Evolutionary conservation across 2,888 invertebrate genomes (phyloP), one percentile per base, ranked within the genome.

Genomic region (Parochlus steinenii): DNA sequence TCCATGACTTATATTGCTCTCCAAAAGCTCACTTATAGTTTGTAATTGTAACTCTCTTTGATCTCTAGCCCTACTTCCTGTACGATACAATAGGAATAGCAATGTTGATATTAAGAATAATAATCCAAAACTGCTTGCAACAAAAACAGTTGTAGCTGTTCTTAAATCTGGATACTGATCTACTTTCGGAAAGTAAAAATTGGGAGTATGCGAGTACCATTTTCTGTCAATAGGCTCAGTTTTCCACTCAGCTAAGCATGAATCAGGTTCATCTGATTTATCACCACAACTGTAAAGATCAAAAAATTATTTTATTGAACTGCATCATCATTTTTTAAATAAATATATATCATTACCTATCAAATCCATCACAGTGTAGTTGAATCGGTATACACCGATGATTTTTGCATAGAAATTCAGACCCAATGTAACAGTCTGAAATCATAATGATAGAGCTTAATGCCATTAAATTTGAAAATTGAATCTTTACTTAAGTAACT

Each of bases 291-390:
- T n/a, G n/a, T n/a, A n/a, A n/a, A n/a, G n/a, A n/a, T n/a, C n/a
- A n/a, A n/a, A n/a, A n/a, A n/a, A n/a, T n/a, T n/a, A n/a, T n/a
- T n/a, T n/a, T n/a, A n/a, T n/a, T n/a, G n/a, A n/a, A n/a, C n/a
- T n/a, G n/a, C n/a, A n/a, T n/a, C n/a, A n/a, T n/a, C n/a, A n/a
- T n/a, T n/a, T n/a, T n/a, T n/a, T n/a, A n/a, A n/a, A n/a, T n/a
- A n/a, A n/a, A 45, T n/a, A n/a, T n/a, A n/a, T n/a, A n/a, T n/a
- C n/a, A n/a, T n/a, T n/a, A n/a, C n/a, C 80, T 76, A 55, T 80
- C 76, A 44, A 76, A 74, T 6, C 76, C 75, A 52, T 81, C 79
- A 49, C 80, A 80, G 36, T 69, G 68, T 23, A 80, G 53, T 16
- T 70, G 64, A 31, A 62, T 63, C 2, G 73, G 67, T 45, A 78